Base-by-base conservation (phyloP, 2,888 invertebrate genomes). In the Cremastinae sp. region DNA sequence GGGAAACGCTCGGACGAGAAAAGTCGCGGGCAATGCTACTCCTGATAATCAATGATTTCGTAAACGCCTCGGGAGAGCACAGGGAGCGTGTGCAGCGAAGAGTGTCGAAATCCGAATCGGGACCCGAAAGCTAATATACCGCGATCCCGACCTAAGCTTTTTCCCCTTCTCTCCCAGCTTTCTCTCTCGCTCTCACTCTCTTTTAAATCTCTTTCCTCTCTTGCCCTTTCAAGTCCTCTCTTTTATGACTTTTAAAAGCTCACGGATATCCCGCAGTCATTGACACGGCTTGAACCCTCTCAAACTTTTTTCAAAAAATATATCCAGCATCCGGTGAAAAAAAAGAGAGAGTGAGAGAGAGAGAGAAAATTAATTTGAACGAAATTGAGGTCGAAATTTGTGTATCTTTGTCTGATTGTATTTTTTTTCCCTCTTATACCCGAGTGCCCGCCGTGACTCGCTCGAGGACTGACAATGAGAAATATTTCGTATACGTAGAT, bases 31-130 rank as follows among this genome's bases (percentile, higher is more conserved):
- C 56, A 38, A 54, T 65, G 45, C 2, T 43, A 49, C 72, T 72
- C 53, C 51, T 72, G 58, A 76, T 76, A 76, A 76, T 76, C 75
- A 72, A 76, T 73, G 69, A 69, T 76, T 76, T 64, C 58, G 51
- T 62, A 72, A 72, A 64, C 72, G 56, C 62, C 38, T 54, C 47
- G 49, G 71, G 49, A 28, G 53, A n/a, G n/a, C n/a, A n/a, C 28
- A 41, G 22, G n/a, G 18, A 8, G 38, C 12, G 22, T 38, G 20
- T 22, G 51, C 36, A 51, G 16, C 43, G 12, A 49, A 16, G 49
- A 66, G 38, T 56, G 38, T 20, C 47, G 54, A 53, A 28, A 45
- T 69, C 49, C 58, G 62, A 41, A 18, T 34, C 3, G 43, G 49
- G 66, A 16, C n/a, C 51, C 8, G 59, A 62, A 72, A 51, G 68